phyloP scores from a whole-genome alignment of 2,113 vertebrate species.

The Chunga burmeisteri region DNA sequence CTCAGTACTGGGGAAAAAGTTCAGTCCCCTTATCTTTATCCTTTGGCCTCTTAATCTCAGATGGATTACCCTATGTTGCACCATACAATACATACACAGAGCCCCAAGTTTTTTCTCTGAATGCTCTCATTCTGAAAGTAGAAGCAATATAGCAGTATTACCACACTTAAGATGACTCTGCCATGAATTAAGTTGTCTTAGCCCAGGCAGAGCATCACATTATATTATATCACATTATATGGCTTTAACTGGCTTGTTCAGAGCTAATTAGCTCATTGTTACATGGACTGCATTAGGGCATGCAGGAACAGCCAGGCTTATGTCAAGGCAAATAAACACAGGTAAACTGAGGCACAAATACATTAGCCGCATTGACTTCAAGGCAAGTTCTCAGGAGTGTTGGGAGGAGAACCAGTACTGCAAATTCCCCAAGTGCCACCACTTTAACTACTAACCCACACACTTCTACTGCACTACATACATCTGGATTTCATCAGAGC shows the following conservation, averaged over 20 bases:
- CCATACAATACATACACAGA: background rate
- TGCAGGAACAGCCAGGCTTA: background rate
- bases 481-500: constrained; percentile 25
- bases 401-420: background rate
- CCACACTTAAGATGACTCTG: background rate
- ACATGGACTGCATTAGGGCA: background rate
- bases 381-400: background rate
- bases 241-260: background rate
- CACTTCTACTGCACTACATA: background rate
- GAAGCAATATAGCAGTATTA: background rate
- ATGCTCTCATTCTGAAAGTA: background rate
- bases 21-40: background rate
- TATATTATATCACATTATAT: too few species aligned
- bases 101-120: background rate
- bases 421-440: background rate
- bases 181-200: background rate
- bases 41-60: background rate
- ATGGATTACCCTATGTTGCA: background rate
- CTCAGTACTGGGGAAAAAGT: background rate
- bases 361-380: background rate
- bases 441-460: background rate
- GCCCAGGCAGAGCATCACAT: background rate
- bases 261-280: background rate
- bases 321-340: background rate
- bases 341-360: background rate